Conservation (phyloP, 2,888 invertebrate genomes). For the Scrobipalpa atriplicella region DNA sequence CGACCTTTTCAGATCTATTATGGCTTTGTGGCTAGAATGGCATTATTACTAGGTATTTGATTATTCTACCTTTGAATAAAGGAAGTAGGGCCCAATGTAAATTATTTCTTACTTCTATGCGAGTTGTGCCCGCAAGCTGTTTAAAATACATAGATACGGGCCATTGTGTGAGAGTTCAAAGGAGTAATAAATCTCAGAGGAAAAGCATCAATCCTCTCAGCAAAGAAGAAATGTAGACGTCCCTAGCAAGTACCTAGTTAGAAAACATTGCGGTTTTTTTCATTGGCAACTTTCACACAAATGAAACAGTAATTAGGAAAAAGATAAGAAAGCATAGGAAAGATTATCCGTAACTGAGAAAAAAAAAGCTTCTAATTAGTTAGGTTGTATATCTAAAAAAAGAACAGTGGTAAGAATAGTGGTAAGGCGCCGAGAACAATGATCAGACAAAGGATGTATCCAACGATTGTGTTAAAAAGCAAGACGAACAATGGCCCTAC, state of each 20-base stretch:
- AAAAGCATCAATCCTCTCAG: slow-evolving; percentile 38
- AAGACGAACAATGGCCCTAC: slow-evolving; percentile 3
- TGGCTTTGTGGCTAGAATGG: too few relatives aligned
- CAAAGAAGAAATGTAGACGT: slow-evolving; percentile 20
- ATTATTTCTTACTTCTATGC: slow-evolving; percentile 4
- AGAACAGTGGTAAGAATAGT: not conserved
- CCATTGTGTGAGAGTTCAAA: slow-evolving; percentile 23
- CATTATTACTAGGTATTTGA: too few relatives aligned
- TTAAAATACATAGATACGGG: slow-evolving; percentile 16
- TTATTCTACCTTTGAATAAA: not conserved
- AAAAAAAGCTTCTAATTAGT: slow-evolving; percentile 1
- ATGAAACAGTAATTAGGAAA: not conserved
- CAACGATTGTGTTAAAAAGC: slow-evolving; percentile 16
- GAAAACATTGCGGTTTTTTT: not conserved
- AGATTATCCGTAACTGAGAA: not conserved
- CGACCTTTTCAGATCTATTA: too few relatives aligned
- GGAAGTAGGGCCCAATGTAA: not conserved
- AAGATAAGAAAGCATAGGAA: not conserved
- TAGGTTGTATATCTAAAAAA: slow-evolving; percentile 4
- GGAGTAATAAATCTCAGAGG: slow-evolving; percentile 39
- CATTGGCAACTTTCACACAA: slow-evolving; percentile 20
- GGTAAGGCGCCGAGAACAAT: slow-evolving; percentile 10
- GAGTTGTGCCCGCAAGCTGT: slow-evolving; percentile 2
- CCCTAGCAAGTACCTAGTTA: not conserved
- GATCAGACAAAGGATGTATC: slow-evolving; percentile 22